Base-by-base conservation (phyloP, 2,797 vertebrate genomes). In the Poecilia picta region DNA sequence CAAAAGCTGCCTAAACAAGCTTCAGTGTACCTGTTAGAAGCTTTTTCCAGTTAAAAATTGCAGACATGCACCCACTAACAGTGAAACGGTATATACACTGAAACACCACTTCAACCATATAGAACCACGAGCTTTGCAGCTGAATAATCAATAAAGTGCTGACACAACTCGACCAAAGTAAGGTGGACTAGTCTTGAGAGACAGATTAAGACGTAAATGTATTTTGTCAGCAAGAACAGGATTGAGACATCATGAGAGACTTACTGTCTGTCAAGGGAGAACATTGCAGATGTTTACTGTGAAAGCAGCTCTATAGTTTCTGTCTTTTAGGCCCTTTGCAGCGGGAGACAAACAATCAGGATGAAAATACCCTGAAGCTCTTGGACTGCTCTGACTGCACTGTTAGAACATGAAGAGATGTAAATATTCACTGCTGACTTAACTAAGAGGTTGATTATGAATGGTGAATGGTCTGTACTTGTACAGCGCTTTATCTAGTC, bases 1-100 rank as follows among this genome's bases (percentile, higher is more conserved):
- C 76, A 77, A 81, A 85, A 79, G 55, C 53, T 68, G 73, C 59
- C 81, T 45, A 82, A 78, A 88, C 82, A 73, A 68, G 53, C 79
- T 72, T 75, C 57, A 76, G 75, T 80, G 72, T 83, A 77, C 28
- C 36, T 70, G 80, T 76, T 53, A 81, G 57, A 18, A 1, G 45
- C 81, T 49, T 83, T 76, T 72, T 71, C 74, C 74, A 72, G 85
- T 81, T 78, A 81, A 90, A 85, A 78, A 87, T 79, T 70, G 81
- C 46, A 70, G 25, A 78, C 55, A 59, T 53, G 73, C 73, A 68
- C 76, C 72, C 59, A 33, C 75, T 13, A 33, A 68, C 59, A 39
- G 75, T 12, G 28, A 84, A 36, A 36, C 51, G 45, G 20, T n/a
- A 13, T n/a, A 13, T 36, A 25, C 51, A 57, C 49, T 73, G 39